Evolutionary conservation across 2,113 vertebrate species (phyloP).

Genomic region (Fukomys damarensis): DNA sequence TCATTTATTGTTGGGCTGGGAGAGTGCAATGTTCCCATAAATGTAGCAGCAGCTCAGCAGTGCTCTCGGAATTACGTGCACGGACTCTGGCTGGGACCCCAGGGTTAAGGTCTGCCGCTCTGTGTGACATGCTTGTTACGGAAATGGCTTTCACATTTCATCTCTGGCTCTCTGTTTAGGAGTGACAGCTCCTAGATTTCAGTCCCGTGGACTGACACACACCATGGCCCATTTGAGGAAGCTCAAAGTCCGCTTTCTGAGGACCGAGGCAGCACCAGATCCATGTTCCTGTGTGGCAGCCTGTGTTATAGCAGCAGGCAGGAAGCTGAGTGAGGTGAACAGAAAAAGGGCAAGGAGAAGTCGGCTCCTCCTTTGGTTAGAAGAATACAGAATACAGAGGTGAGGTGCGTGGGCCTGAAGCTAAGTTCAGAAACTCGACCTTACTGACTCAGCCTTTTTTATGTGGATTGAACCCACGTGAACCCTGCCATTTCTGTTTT

Average conservation of each 20-base stretch:
- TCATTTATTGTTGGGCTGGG: background rate
- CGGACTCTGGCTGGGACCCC: background rate
- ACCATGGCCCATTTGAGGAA: background rate
- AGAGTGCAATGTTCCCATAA: background rate
- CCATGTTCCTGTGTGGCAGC: background rate
- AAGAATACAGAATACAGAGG: background rate
- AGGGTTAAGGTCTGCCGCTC: background rate
- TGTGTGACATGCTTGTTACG: conserved; percentile 31
- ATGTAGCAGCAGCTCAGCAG: background rate
- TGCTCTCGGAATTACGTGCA: background rate
- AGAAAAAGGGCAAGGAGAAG: background rate
- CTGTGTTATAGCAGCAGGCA: background rate
- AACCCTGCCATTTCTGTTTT: background rate
- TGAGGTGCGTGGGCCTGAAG: background rate
- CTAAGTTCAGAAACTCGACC: background rate
- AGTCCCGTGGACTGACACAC: background rate
- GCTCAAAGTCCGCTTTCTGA: background rate
- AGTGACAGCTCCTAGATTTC: background rate
- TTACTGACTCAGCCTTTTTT: background rate
- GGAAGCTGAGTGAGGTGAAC: background rate
- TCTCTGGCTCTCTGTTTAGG: conserved; percentile 12
- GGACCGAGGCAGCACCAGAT: background rate
- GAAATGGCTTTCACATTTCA: conserved; percentile 25
- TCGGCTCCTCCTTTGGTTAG: background rate
- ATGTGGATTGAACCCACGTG: background rate